Conservation (phyloP, 2,113 vertebrate genomes). For the Pangasianodon gigas region DNA sequence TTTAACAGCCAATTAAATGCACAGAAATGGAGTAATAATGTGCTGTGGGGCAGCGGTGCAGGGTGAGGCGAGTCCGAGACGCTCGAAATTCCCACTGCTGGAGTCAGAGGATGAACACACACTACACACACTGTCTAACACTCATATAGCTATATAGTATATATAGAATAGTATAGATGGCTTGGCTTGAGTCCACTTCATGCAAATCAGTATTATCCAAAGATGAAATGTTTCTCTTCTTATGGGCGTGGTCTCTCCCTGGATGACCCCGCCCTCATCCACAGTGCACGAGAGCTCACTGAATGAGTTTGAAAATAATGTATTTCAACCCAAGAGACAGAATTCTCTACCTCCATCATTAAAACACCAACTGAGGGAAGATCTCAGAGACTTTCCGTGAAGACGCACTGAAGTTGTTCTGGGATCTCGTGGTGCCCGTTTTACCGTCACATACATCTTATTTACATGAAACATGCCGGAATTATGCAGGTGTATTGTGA, state of each 20-base stretch:
- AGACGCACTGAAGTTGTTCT: neutral
- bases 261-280: neutral
- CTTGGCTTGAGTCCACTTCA: neutral
- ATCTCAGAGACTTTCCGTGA: neutral
- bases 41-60: conserved; percentile 41
- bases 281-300: neutral
- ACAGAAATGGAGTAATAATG: conserved; percentile 65
- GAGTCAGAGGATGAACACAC: neutral
- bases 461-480: neutral
- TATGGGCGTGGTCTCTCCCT: neutral
- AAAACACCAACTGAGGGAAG: no score
- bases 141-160: neutral
- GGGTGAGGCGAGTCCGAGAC: neutral
- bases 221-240: neutral
- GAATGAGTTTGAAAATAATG: neutral
- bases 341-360: neutral
- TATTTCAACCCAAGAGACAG: neutral
- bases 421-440: neutral
- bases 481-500: no score
- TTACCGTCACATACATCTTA: neutral
- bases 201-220: neutral
- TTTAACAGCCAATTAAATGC: conserved; percentile 70
- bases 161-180: neutral
- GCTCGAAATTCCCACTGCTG: neutral
- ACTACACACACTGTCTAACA: neutral